Evolutionary conservation across 2,113 vertebrate genomes (phyloP).

Genomic region (Actinemys pallida): DNA sequence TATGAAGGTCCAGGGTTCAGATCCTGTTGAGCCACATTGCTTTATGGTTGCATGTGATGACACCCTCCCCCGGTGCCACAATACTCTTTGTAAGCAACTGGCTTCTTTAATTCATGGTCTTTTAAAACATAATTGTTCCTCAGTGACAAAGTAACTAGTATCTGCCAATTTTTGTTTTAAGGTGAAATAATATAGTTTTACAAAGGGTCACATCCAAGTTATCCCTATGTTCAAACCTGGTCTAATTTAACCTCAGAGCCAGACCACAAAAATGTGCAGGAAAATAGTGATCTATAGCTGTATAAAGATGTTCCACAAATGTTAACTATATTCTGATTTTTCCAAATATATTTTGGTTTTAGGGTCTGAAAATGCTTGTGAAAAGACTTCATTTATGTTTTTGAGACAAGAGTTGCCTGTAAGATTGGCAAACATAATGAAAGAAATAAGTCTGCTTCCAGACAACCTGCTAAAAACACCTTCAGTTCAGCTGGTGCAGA

Average conservation of each 20-base stretch:
- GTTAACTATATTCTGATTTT: conserved; percentile 34
- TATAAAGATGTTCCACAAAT: not conserved
- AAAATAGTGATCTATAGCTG: not conserved
- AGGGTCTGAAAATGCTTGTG: conserved; percentile 96
- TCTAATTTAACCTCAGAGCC: not conserved
- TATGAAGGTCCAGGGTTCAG: not conserved
- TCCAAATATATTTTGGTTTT: conserved; percentile 8
- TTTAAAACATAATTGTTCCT: not conserved
- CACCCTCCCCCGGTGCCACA: not conserved
- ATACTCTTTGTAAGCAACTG: not conserved
- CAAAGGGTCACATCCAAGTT: not conserved
- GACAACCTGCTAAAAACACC: conserved; percentile 94
- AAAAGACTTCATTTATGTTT: conserved; percentile 96
- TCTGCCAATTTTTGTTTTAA: not conserved
- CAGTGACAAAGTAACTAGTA: not conserved
- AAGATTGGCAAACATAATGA: conserved; percentile 97
- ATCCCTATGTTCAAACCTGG: not conserved
- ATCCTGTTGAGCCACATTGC: not conserved
- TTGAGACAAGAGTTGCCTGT: conserved; percentile 94
- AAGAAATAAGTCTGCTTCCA: conserved; percentile 95
- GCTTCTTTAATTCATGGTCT: not conserved
- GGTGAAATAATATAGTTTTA: not conserved
- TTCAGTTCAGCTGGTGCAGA: conserved; percentile 93
- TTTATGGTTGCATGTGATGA: not conserved
- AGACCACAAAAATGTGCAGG: not conserved